Evolutionary conservation across 2,888 invertebrate species (phyloP).

Genomic region (Linnaemya vulpina): DNA sequence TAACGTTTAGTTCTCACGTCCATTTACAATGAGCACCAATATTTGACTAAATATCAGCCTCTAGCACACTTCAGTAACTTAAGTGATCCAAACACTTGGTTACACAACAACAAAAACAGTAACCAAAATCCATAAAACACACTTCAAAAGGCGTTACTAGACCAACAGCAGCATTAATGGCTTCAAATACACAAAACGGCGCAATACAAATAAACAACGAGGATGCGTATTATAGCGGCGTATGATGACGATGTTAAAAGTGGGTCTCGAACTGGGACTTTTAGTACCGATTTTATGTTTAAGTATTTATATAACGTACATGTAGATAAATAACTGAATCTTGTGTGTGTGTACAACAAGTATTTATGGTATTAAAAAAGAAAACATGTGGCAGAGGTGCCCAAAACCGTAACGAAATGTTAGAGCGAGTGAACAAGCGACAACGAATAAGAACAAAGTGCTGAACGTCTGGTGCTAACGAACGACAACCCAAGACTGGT

Average conservation of each 20-base stretch:
- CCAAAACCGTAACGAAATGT: constrained; percentile 42
- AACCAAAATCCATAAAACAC: constrained; percentile 39
- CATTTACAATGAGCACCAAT: constrained; percentile 81
- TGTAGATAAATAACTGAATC: constrained; percentile 42
- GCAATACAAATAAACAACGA: constrained; percentile 24
- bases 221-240: constrained; percentile 42
- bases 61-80: constrained; percentile 63
- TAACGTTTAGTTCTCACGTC: constrained; percentile 74
- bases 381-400: constrained; percentile 59
- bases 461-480: constrained; percentile 67
- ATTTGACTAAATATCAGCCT: constrained; percentile 76
- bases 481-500: constrained; percentile 73
- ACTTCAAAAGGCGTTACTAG: constrained; percentile 69
- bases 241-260: constrained; percentile 12
- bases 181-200: constrained; percentile 33
- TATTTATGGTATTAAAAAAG: constrained; percentile 1
- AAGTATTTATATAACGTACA: constrained; percentile 16
- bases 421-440: constrained; percentile 50
- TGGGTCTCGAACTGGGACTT: constrained; percentile 54
- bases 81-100: constrained; percentile 61
- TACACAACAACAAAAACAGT: constrained; percentile 26
- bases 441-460: constrained; percentile 39
- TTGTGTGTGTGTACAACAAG: constrained; percentile 7
- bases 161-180: constrained; percentile 35
- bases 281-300: constrained; percentile 42